These are phyloP conservation scores for Drosophila kikkawai DNA, from an alignment of 1,140 invertebrate species.

Conservation along the genomic window DNA sequence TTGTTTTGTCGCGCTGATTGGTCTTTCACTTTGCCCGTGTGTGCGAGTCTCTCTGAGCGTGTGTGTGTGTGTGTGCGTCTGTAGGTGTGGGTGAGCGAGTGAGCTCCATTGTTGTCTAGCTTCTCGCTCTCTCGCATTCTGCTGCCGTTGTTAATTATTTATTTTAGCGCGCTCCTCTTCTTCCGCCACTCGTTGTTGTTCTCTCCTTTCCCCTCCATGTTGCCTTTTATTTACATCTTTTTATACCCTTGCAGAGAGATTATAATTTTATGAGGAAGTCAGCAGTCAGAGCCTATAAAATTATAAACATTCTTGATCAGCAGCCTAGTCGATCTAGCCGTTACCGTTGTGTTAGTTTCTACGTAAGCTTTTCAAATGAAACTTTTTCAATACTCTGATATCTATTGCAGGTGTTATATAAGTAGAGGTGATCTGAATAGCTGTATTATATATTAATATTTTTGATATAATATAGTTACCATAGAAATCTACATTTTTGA, in stretches of 20 bases:
- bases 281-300: not conserved
- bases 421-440: too few species aligned
- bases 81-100: constrained; percentile 27
- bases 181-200: constrained; percentile 15
- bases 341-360: not conserved
- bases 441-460: too few species aligned
- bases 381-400: not conserved
- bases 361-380: not conserved
- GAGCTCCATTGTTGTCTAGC: constrained; percentile 47
- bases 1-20: constrained; percentile 82
- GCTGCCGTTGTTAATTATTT: constrained; percentile 72
- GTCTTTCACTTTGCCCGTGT: constrained; percentile 63
- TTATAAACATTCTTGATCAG: too few species aligned
- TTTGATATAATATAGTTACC: not conserved
- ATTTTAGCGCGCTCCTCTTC: constrained; percentile 63
- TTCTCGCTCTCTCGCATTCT: constrained; percentile 49
- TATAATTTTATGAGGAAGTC: not conserved
- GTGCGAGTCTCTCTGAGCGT: constrained; percentile 13
- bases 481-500: too few species aligned
- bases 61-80: constrained; percentile 22
- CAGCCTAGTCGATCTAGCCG: not conserved
- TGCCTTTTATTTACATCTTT: constrained; percentile 46
- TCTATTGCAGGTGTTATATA: too few species aligned
- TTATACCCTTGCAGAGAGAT: not conserved
- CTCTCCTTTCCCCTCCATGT: not conserved